Conservation (phyloP, 2,113 vertebrate genomes). For the Alethe diademata region DNA sequence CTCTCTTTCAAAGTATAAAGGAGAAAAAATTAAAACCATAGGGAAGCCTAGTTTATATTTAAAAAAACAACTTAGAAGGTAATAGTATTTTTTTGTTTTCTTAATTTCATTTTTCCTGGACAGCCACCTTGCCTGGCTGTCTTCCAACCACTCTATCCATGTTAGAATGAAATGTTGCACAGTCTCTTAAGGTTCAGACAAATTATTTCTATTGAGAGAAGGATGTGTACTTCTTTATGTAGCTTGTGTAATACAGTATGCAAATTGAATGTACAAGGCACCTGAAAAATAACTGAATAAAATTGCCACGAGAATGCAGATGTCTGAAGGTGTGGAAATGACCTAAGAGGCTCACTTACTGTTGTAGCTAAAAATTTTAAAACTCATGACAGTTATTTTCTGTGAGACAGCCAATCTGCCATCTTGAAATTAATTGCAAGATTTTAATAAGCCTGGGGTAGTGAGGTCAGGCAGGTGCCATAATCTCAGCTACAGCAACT, state of each 20-base stretch:
- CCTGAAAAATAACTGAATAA: background rate
- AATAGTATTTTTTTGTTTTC: background rate
- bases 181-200: background rate
- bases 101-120: background rate
- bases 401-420: background rate
- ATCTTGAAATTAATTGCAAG: background rate
- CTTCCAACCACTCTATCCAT: background rate
- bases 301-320: background rate
- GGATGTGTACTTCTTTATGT: background rate
- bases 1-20: background rate
- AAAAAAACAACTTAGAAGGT: background rate
- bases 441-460: background rate
- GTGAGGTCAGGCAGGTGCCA: background rate
- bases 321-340: background rate
- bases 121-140: background rate
- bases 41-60: background rate
- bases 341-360: background rate
- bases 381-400: background rate
- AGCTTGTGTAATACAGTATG: background rate
- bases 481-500: background rate
- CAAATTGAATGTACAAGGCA: background rate
- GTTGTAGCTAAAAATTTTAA: background rate
- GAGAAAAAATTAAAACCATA: background rate
- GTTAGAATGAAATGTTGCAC: background rate
- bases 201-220: background rate